A percentile compares a stretch with the other conserved stretches of the same genome.
Conservation (phyloP, 2,888 invertebrate genomes). For the Pardosa pseudoannulata region DNA sequence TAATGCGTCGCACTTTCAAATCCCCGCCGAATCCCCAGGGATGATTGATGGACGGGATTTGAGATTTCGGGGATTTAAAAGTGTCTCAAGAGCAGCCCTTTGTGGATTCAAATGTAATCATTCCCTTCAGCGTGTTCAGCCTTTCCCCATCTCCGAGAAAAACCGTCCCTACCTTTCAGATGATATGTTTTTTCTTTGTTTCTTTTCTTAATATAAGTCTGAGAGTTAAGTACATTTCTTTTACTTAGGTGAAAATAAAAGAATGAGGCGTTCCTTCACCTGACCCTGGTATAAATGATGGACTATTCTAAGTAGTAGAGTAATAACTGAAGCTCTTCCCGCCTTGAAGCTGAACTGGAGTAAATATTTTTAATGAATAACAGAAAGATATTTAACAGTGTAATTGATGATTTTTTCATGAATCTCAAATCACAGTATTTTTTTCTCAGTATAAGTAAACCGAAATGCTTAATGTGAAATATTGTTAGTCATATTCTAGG, state of each 20-base stretch:
- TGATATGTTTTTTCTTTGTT: conserved; percentile 54
- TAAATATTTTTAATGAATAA: background rate
- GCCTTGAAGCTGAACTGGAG: background rate
- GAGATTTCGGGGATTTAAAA: conserved; percentile 72
- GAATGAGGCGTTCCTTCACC: conserved; percentile 8
- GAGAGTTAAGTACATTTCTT: conserved; percentile 64
- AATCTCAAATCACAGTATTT: background rate
- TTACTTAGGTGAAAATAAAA: conserved; percentile 35
- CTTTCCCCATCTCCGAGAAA: conserved; percentile 40
- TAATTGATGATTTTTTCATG: background rate
- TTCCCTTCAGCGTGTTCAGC: conserved; percentile 70
- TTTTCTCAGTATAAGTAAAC: no score
- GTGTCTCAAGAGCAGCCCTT: conserved; percentile 72
- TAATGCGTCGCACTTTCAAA: conserved; percentile 69
- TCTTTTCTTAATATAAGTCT: conserved; percentile 52
- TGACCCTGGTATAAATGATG: conserved; percentile 4
- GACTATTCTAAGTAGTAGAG: background rate
- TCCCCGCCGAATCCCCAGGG: conserved; percentile 63
- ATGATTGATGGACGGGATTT: conserved; percentile 66
- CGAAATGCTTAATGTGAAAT: no score
- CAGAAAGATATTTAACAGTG: background rate
- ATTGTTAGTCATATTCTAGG: no score
- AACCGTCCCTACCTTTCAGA: conserved; percentile 59
- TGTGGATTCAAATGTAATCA: conserved; percentile 73
- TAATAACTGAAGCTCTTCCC: background rate